A percentile compares a stretch with the other conserved stretches of the same genome.
phyloP scores from a whole-genome alignment of 2,797 vertebrate species.

The Prunella strophiata region DNA sequence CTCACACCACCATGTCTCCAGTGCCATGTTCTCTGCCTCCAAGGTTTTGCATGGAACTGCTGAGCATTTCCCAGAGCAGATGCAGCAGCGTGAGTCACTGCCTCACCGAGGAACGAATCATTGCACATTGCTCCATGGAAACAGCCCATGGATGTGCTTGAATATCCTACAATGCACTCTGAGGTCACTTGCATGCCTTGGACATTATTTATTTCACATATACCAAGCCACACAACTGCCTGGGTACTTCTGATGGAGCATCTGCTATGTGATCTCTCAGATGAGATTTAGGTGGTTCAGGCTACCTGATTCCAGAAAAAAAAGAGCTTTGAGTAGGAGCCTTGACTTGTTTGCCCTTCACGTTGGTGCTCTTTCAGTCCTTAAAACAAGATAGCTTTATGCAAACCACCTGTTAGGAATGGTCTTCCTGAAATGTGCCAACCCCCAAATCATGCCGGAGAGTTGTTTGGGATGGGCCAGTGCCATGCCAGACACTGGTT shows the following conservation, averaged over 20 bases:
- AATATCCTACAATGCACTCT: not conserved
- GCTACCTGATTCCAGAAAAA: not conserved
- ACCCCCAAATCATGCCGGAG: not conserved
- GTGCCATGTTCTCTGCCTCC: not conserved
- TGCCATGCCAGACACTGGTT: not conserved
- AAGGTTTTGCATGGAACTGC: not conserved
- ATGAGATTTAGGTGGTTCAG: not conserved
- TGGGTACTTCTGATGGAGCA: not conserved
- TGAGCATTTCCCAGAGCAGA: slow-evolving; percentile 35
- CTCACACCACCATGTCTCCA: not conserved
- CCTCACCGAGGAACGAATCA: not conserved
- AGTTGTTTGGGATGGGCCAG: not conserved
- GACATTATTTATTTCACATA: not conserved
- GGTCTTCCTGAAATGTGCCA: not conserved
- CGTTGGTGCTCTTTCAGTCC: not conserved
- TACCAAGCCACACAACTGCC: not conserved
- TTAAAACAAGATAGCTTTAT: not conserved
- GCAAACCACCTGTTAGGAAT: not conserved
- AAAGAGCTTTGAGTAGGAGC: not conserved
- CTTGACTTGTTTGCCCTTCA: not conserved
- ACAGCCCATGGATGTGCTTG: not conserved
- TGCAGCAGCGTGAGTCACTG: slow-evolving; percentile 4
- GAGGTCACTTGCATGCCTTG: not conserved
- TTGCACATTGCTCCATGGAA: slow-evolving; percentile 23
- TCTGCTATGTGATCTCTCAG: not conserved